Base-by-base conservation (phyloP, 1,140 invertebrate genomes). In the Aphis craccivora region DNA sequence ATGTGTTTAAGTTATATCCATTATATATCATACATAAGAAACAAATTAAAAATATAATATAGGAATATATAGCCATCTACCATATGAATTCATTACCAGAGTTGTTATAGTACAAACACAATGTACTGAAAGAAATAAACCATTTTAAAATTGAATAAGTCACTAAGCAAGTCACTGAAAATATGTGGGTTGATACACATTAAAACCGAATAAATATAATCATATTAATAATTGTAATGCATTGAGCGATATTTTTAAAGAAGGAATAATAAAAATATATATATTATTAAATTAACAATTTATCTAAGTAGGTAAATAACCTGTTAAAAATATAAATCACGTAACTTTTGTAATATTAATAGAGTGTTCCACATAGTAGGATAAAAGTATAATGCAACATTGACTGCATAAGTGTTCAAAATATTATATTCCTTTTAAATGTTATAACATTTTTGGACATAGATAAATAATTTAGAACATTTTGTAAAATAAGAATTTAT, bases 31-130 rank as follows among this genome's bases (percentile, higher is more conserved):
- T n/a, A 76, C 60, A 76, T n/a, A n/a, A n/a, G 18, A 76, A 30
- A n/a, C 60, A 67, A n/a, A 67, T 67, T 67, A 67, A 67, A 67
- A 76, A 76, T 14, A n/a, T n/a, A 76, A 76, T n/a, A 76, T n/a
- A 76, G 0, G 30, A 35, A 76, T 14, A 20, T 18, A 51, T 51
- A 51, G 18, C 2, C 2, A 51, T 2, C 18, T 51, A 76, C 14
- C 3, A n/a, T 67, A 76, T 76, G 60, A 76, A 76, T 6, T 4
- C 60, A n/a, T 76, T 76, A n/a, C 30, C 14, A 76, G n/a, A 18
- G 14, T 76, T 76, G 30, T 76, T n/a, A 14, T 76, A 30, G 30
- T 76, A n/a, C 14, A n/a, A n/a, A 60, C 25, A 60, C 30, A 30
- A 60, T 60, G 30, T 30, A 60, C 25, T 60, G 2, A 30, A 60